Base-by-base conservation (phyloP, 2,797 vertebrate species). In the Gila robusta region DNA sequence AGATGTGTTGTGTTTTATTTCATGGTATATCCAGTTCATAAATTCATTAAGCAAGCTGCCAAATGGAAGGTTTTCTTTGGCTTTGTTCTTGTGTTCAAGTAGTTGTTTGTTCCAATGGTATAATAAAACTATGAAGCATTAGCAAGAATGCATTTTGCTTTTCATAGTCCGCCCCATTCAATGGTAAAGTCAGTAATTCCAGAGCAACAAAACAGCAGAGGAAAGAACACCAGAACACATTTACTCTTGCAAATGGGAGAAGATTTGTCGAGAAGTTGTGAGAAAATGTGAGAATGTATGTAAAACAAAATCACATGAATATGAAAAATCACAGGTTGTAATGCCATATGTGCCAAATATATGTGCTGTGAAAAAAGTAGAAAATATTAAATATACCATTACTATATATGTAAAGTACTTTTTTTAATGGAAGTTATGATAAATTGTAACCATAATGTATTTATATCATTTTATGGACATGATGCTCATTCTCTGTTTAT, bases 231-330 rank as follows among this genome's bases (percentile, higher is more conserved):
- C 79, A 39, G 49, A 82, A 62, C 72, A 21, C 73, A 83, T 82
- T 82, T 69, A 69, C n/a, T 81, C 62, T 39, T 1, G 16, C 23
- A 84, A 39, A 76, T 66, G 56, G 49, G 71, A n/a, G 56, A 83
- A 17, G 28, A 32, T 74, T 83, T 66, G 41, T 37, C 3, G 39
- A 83, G 71, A 84, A 54, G 41, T 76, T 66, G 82, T 76, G 81
- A 64, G 70, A 47, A 64, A 83, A 83, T 64, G 81, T 83, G 59
- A 37, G 56, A 74, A 74, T 56, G 71, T 71, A 82, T 82, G 80
- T 47, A 71, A 56, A 71, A 72, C 26, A n/a, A n/a, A 74, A 47
- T 74, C 37, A 82, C 67, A 83, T 59, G 35, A 72, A 32, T 21
- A 62, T 74, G 28, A 66, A 23, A 83, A 76, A 83, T 76, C 82